A percentile compares a stretch with the other conserved stretches of the same genome.
Evolutionary conservation across 2,888 invertebrate species (phyloP).

Genomic region (Plebejus argus): DNA sequence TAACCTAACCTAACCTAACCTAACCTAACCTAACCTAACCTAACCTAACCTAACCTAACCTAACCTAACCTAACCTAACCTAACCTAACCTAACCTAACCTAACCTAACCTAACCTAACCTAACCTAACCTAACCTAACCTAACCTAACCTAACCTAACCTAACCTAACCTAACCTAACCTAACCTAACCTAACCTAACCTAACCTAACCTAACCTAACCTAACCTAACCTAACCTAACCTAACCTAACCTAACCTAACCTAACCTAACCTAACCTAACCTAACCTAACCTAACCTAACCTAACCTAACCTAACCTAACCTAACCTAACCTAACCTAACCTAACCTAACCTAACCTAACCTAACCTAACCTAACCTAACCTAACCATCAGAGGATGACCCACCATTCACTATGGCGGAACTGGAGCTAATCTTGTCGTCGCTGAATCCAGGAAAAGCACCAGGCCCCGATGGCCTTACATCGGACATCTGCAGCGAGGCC

Average conservation of each 20-base stretch:
- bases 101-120: constrained; percentile 38
- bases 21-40: constrained; percentile 31
- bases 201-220: too few relatives aligned
- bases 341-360: constrained; percentile 20
- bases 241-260: constrained; percentile 38
- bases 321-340: constrained; percentile 34
- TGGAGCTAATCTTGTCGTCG: constrained; percentile 28
- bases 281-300: constrained; percentile 39
- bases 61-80: constrained; percentile 36
- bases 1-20: background rate
- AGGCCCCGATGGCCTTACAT: constrained; percentile 43
- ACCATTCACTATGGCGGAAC: constrained; percentile 34
- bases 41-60: constrained; percentile 29
- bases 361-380: too few relatives aligned
- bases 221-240: constrained; percentile 26
- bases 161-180: constrained; percentile 5
- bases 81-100: constrained; percentile 36
- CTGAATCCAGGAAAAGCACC: constrained; percentile 42
- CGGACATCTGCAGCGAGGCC: constrained; percentile 43
- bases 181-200: too few relatives aligned
- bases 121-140: constrained; percentile 38
- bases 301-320: constrained; percentile 36
- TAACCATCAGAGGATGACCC: constrained; percentile 34
- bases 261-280: constrained; percentile 39
- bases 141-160: constrained; percentile 39